Percentiles rank a stretch among this genome's conserved stretches.
These are phyloP conservation scores for Eleutherodactylus coqui DNA, from an alignment of 2,797 vertebrate genomes.

Conservation along the genomic window DNA sequence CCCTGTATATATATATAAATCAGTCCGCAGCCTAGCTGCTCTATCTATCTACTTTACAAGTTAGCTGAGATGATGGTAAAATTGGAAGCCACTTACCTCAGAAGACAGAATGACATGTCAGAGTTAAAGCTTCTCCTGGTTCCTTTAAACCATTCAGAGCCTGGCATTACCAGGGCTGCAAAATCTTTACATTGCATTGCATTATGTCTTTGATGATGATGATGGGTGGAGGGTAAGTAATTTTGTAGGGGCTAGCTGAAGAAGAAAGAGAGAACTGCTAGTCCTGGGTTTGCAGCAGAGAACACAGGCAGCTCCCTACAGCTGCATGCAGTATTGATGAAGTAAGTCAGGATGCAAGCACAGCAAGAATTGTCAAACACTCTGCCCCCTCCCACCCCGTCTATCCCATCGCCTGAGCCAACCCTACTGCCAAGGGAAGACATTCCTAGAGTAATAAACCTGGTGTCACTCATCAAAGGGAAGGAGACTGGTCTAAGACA, in stretches of 20 bases:
- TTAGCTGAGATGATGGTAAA: background rate
- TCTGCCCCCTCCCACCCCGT: constrained; percentile 63
- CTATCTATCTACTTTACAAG: constrained; percentile 21
- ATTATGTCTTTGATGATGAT: background rate
- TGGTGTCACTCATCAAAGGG: background rate
- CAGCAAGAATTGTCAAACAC: constrained; percentile 80
- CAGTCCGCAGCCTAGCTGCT: background rate
- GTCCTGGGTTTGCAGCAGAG: constrained; percentile 71
- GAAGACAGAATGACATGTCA: background rate
- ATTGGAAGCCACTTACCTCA: constrained; percentile 50
- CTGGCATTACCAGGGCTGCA: constrained; percentile 29
- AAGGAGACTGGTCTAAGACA: background rate
- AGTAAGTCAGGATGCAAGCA: constrained; percentile 87
- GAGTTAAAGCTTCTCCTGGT: constrained; percentile 15
- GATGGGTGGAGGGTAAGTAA: constrained; percentile 22
- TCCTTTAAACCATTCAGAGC: constrained; percentile 18
- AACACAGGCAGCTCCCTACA: constrained; percentile 78
- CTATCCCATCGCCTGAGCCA: constrained; percentile 56
- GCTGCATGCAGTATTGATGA: constrained; percentile 88
- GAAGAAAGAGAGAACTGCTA: constrained; percentile 36
- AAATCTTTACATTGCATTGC: constrained; percentile 49
- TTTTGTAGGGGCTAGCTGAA: constrained; percentile 30
- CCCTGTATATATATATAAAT: background rate
- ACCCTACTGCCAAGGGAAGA: constrained; percentile 28
- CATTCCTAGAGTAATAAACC: constrained; percentile 44